Evolutionary conservation across 2,888 invertebrate species (phyloP).

Genomic region (Ommatoiulus sabulosus): DNA sequence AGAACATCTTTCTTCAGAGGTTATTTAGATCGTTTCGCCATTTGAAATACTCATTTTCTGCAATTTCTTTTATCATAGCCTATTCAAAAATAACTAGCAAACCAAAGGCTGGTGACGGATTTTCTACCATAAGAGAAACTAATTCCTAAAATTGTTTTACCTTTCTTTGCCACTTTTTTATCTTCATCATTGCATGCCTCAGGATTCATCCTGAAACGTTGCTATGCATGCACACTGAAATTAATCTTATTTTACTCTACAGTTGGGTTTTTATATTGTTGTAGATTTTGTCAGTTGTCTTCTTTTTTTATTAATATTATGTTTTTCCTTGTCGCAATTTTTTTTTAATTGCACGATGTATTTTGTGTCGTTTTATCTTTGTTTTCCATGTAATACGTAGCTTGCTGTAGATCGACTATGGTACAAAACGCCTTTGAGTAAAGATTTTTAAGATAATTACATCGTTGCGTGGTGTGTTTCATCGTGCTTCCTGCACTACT

Average conservation of each 20-base stretch:
- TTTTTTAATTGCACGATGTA: constrained; percentile 2
- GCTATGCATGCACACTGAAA: background rate
- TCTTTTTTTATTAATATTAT: background rate
- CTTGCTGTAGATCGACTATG: background rate
- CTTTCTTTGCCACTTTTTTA: background rate
- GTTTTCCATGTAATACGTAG: constrained; percentile 3
- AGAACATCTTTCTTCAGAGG: too few species aligned
- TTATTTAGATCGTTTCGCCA: too few species aligned
- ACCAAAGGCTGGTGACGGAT: background rate
- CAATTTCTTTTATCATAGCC: background rate
- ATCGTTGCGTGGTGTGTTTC: background rate
- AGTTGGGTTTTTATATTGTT: background rate
- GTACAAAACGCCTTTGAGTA: background rate
- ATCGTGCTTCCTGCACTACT: background rate
- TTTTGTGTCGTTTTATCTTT: background rate
- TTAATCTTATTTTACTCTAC: background rate
- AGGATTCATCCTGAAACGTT: background rate
- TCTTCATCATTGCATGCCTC: background rate
- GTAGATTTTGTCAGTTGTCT: background rate
- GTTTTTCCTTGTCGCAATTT: background rate
- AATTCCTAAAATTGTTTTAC: background rate
- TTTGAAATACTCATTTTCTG: background rate
- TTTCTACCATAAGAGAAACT: background rate
- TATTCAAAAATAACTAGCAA: background rate
- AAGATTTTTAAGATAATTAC: background rate